Percentiles rank a stretch among this genome's conserved stretches.
These are phyloP conservation scores for Papilio polytes DNA, from an alignment of 1,140 invertebrate genomes.

Conservation along the genomic window DNA sequence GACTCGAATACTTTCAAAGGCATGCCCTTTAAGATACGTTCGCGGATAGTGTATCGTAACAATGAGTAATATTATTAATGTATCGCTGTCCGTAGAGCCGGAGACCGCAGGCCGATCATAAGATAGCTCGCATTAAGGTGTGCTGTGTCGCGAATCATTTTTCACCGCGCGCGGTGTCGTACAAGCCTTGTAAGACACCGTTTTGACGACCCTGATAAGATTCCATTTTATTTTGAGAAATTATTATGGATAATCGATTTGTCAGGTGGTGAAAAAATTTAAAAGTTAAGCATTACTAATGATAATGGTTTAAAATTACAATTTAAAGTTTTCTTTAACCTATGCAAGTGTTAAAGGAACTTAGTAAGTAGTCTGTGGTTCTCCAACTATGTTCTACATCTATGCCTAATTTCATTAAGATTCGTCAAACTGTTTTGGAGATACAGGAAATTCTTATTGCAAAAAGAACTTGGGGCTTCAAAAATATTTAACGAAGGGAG, in stretches of 20 bases:
- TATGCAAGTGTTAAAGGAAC: too few species aligned
- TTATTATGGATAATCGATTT: slow-evolving; percentile 44
- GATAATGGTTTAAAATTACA: background rate
- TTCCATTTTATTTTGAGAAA: slow-evolving; percentile 59
- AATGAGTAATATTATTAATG: slow-evolving; percentile 82
- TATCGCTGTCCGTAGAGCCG: slow-evolving; percentile 68
- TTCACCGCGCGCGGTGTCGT: slow-evolving; percentile 60
- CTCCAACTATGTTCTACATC: too few species aligned
- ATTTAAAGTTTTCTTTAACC: background rate
- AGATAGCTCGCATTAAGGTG: slow-evolving; percentile 77
- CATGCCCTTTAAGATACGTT: slow-evolving; percentile 35
- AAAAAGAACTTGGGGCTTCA: background rate
- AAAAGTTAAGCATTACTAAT: slow-evolving; percentile 30
- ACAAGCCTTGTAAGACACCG: slow-evolving; percentile 59
- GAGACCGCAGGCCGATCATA: slow-evolving; percentile 56
- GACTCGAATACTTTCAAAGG: slow-evolving; percentile 32
- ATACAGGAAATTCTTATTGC: background rate
- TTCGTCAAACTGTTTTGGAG: too few species aligned
- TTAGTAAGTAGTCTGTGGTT: too few species aligned
- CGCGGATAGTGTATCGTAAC: slow-evolving; percentile 55
- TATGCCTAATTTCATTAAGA: too few species aligned
- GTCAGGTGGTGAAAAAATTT: slow-evolving; percentile 55
- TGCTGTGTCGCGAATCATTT: slow-evolving; percentile 74
- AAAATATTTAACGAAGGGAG: background rate
- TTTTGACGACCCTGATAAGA: slow-evolving; percentile 74